Percentiles rank a stretch among this genome's conserved stretches.
Conservation (phyloP, 2,797 vertebrate genomes). For the Hipposideros larvatus region DNA sequence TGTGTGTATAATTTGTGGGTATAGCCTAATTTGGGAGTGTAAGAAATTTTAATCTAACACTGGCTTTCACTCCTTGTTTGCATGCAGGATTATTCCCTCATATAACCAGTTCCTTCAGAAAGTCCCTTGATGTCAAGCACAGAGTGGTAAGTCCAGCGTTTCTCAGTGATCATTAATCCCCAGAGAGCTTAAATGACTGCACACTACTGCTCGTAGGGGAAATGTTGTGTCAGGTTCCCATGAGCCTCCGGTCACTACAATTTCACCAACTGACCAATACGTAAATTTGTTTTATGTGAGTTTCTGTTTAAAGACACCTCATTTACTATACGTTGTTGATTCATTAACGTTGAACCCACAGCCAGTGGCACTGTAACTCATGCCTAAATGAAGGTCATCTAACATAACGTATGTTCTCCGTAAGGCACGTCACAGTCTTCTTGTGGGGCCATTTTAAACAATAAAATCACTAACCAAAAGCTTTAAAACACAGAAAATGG, state of each 20-base stretch:
- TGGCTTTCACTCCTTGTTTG: slow-evolving; percentile 64
- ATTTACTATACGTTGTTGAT: neutral
- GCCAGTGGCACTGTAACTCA: neutral
- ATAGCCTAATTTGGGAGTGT: neutral
- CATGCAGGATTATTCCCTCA: slow-evolving; percentile 56
- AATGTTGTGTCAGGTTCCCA: neutral
- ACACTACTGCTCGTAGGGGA: neutral
- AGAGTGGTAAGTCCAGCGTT: slow-evolving; percentile 52
- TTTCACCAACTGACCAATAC: neutral
- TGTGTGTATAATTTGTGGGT: neutral
- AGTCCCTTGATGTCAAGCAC: slow-evolving; percentile 40
- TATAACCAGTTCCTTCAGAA: slow-evolving; percentile 52
- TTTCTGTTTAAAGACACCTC: neutral
- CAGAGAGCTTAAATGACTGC: neutral
- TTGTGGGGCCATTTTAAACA: neutral
- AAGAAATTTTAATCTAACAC: neutral
- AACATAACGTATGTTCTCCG: neutral
- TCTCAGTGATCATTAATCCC: neutral
- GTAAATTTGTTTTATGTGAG: neutral
- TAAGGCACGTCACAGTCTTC: neutral
- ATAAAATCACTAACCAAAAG: neutral
- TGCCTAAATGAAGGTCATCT: neutral
- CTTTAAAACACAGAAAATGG: neutral
- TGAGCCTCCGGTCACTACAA: neutral
- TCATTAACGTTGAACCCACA: neutral